Base-by-base conservation (phyloP, 2,888 invertebrate genomes). In the Oxytorus armatus region DNA sequence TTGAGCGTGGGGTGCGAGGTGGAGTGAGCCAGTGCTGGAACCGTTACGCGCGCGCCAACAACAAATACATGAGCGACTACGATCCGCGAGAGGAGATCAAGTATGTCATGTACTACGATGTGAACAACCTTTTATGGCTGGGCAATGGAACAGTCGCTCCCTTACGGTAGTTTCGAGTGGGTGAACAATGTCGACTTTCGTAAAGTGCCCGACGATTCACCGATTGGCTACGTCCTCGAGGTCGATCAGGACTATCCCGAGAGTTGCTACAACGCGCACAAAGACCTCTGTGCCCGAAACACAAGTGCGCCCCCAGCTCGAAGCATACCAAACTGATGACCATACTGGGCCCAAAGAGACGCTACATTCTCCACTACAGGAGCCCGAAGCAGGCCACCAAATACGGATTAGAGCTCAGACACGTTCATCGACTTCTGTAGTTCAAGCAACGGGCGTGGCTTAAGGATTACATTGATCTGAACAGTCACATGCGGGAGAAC, bases 211-310 rank as follows among this genome's bases (percentile, higher is more conserved):
- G 57, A 57, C 21, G 78, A 85, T 63, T 65, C 66, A 49, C 84
- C 85, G 47, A 77, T 65, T 11, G 91, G 90, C 0, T 92, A 89
- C 74, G 87, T 92, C 33, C 82, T 92, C 2, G 91, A 92, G 80
- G 92, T 92, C 3, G 92, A 93, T 79, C 75, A 93, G 29, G 85
- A 89, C 33, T 92, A 93, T 84, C 91, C 92, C 3, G 16, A 84
- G 14, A 70, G 86, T 14, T 74, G 91, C 33, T 92, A 92, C 75
- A 86, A 89, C 10, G 1, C n/a, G 1, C 72, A 76, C 23, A 29
- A 55, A 51, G 79, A 80, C 39, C 89, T 3, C 87, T 89, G 36
- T 89, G 88, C 57, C 70, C 87, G 0, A 82, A 89, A 78, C 84
- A 66, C 14, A 39, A 66, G n/a, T 18, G 39, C 8, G 36, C 39